phyloP scores from a whole-genome alignment of 1,140 invertebrate genomes.

The Cherax quadricarinatus region DNA sequence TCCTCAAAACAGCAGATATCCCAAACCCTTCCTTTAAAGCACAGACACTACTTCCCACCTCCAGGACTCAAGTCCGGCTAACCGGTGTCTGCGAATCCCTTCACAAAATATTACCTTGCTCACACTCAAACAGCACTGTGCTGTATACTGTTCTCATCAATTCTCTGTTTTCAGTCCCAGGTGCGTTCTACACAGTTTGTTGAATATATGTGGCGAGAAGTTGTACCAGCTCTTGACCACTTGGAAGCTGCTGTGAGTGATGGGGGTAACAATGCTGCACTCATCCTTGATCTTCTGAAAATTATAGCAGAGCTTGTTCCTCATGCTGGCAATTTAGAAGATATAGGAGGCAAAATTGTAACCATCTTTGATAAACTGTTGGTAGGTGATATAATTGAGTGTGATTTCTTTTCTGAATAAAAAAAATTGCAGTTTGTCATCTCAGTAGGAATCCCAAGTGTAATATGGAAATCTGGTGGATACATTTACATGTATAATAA shows the following conservation, averaged over 20 bases:
- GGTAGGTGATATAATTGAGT: conserved; percentile 79
- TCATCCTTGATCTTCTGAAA: conserved; percentile 86
- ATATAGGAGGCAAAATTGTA: conserved; percentile 85
- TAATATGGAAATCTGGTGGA: too few species aligned
- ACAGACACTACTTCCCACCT: too few species aligned
- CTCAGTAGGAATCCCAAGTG: too few species aligned
- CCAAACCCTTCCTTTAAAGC: too few species aligned
- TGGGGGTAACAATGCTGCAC: conserved; percentile 1
- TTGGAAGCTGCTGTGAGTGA: conserved; percentile 81
- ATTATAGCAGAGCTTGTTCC: conserved; percentile 90
- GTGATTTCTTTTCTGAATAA: background rate
- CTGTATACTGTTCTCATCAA: too few species aligned
- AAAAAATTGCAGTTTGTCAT: background rate
- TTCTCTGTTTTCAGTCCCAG: conserved; percentile 83
- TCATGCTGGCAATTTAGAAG: conserved; percentile 86
- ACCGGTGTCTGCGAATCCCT: too few species aligned
- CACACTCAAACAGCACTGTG: too few species aligned
- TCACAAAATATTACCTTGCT: too few species aligned
- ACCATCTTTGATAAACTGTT: conserved; percentile 86
- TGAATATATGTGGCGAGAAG: conserved; percentile 85
- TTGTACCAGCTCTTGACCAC: conserved; percentile 69
- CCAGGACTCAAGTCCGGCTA: too few species aligned
- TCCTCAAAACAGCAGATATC: too few species aligned
- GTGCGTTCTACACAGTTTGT: conserved; percentile 92
- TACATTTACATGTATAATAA: too few species aligned